Percentiles rank a stretch among this genome's conserved stretches.
Conservation (phyloP, 2,113 vertebrate genomes). For the Antidorcas marsupialis region DNA sequence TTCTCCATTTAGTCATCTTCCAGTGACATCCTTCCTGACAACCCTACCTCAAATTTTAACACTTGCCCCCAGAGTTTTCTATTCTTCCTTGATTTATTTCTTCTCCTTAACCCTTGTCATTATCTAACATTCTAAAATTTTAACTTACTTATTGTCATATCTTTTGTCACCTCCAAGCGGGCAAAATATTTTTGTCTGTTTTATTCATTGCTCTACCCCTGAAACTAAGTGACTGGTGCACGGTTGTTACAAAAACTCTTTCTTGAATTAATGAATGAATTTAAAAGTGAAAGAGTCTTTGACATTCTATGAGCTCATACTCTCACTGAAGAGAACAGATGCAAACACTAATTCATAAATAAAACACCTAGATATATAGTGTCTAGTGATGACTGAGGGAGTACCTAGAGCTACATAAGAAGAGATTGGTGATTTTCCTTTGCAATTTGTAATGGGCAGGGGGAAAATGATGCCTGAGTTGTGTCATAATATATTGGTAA, state of each 20-base stretch:
- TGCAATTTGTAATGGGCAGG: background rate
- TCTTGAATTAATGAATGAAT: background rate
- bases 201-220: background rate
- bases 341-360: background rate
- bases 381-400: background rate
- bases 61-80: background rate
- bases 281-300: background rate
- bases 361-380: background rate
- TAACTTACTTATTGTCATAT: background rate
- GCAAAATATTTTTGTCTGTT: background rate
- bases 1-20: background rate
- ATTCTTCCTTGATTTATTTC: background rate
- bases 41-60: background rate
- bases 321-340: background rate
- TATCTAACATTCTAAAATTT: background rate
- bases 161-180: background rate
- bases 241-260: background rate
- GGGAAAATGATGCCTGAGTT: background rate
- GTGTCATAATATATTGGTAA: background rate
- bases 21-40: background rate
- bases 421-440: background rate
- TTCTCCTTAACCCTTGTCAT: background rate
- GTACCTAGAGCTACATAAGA: background rate
- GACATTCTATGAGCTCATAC: background rate
- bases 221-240: background rate